Evolutionary conservation across 2,797 vertebrate species (phyloP).

Genomic region (Eremophila alpestris): DNA sequence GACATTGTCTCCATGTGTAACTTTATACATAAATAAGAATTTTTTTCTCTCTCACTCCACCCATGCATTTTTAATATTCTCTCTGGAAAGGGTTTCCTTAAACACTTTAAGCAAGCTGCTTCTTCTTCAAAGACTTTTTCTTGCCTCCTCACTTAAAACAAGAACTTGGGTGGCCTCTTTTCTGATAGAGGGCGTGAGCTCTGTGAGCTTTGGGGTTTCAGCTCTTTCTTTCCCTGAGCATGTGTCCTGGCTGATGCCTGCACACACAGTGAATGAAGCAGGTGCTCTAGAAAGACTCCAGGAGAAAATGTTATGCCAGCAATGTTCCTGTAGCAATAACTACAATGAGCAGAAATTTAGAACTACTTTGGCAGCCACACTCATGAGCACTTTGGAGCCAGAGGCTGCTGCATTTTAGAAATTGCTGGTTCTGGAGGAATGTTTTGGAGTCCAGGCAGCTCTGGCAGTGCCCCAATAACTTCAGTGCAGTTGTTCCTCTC

Average conservation of each 20-base stretch:
- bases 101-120: constrained; percentile 30
- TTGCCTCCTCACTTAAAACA: neutral
- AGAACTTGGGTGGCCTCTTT: constrained; percentile 51
- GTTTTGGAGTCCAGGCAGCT: neutral
- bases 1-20: constrained; percentile 42
- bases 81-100: constrained; percentile 37
- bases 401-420: neutral
- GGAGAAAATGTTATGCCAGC: constrained; percentile 19
- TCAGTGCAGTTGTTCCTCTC: neutral
- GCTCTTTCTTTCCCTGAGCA: neutral
- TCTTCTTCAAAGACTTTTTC: neutral
- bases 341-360: constrained; percentile 2
- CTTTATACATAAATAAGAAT: constrained; percentile 64
- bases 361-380: constrained; percentile 20
- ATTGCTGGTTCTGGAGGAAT: neutral
- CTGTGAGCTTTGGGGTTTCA: constrained; percentile 22
- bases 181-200: constrained; percentile 17
- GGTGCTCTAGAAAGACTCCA: constrained; percentile 42
- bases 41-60: constrained; percentile 41
- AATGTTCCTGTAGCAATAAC: neutral
- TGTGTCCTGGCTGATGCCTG: constrained; percentile 16
- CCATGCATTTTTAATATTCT: constrained; percentile 43
- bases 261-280: neutral
- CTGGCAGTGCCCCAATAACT: neutral
- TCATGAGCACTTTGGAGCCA: neutral